Base-by-base conservation (phyloP, 2,888 invertebrate genomes). In the Proisotoma minuta region DNA sequence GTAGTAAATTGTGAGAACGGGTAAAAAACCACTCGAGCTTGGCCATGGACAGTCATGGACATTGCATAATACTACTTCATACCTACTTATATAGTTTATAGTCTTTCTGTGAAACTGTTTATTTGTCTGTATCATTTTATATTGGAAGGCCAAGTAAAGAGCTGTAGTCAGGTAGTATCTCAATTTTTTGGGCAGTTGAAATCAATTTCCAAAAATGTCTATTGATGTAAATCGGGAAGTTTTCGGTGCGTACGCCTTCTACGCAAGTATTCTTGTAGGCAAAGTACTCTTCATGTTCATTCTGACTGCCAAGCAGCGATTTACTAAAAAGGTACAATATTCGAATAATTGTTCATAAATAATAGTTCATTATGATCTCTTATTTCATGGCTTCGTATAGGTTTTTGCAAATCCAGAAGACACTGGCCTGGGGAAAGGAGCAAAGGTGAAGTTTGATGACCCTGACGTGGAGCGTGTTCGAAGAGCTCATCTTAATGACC, bases 401-500 rank as follows among this genome's bases (percentile, higher is more conserved):
- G 50, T 57, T 12, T 57, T 57, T 20, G 29, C 50, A 2, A 57
- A 47, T 28, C 57, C 57, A 2, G 57, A 57, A 49, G 57, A 57
- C 29, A 49, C 22, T 20, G 20, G 27, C n/a, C n/a, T n/a, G 29
- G 22, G 20, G 5, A 57, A 57, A 29, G 40, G 24, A 12, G 27
- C 28, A 2, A 57, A 49, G 49, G 57, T 57, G 8, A 10, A 12
- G n/a, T 48, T 23, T n/a, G 49, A 57, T 15, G 57, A 57, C 18
- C 28, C 48, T 2, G 57, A 57, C 24, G 34, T 57, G 3, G 57
- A 48, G 20, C 26, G 57, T 4, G 57, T 57, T 20, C 27, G 57
- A 57, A 86, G 86, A 74, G 86, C 85, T 8, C 86, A 87, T 75
- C 79, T 82, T 72, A 87, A 88, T 74, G 87, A 87, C 76, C 75